These are phyloP conservation scores for Argyrosomus japonicus DNA, from an alignment of 2,113 vertebrate genomes.

Conservation along the genomic window DNA sequence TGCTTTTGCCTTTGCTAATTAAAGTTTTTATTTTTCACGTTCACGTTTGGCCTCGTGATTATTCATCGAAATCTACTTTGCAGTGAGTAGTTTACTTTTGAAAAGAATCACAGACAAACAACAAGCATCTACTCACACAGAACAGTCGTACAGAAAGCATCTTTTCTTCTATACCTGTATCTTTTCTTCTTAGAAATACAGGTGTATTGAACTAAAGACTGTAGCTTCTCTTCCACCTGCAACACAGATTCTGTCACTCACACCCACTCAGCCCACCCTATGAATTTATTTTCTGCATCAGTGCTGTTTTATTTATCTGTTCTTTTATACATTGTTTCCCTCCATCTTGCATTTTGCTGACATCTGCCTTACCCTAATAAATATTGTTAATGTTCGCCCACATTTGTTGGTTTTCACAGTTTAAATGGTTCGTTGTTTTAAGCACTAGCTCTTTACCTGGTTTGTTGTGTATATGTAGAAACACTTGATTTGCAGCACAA, in stretches of 20 bases:
- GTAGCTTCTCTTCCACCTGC: background rate
- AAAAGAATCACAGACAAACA: background rate
- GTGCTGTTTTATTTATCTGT: slow-evolving; percentile 15
- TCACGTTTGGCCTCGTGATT: slow-evolving; percentile 1
- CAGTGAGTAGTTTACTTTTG: background rate
- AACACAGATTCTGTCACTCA: slow-evolving; percentile 18
- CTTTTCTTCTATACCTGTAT: background rate
- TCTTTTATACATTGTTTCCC: slow-evolving; percentile 14
- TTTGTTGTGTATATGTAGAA: background rate
- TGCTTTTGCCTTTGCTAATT: slow-evolving; percentile 62
- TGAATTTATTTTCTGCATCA: slow-evolving; percentile 47
- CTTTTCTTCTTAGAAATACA: background rate
- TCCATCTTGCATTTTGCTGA: slow-evolving; percentile 2
- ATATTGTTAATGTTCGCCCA: background rate
- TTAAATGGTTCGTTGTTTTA: background rate
- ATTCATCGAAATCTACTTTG: background rate
- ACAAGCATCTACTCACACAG: background rate
- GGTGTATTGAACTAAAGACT: background rate
- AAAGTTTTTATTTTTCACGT: slow-evolving; percentile 65
- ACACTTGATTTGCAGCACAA: background rate
- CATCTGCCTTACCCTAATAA: background rate
- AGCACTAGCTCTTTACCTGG: background rate
- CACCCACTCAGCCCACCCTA: background rate
- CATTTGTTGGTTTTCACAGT: background rate
- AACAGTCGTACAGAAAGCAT: background rate